Percentiles rank a stretch among this genome's conserved stretches.
Conservation (phyloP, 2,113 vertebrate genomes). For the Oreocharis arfaki region DNA sequence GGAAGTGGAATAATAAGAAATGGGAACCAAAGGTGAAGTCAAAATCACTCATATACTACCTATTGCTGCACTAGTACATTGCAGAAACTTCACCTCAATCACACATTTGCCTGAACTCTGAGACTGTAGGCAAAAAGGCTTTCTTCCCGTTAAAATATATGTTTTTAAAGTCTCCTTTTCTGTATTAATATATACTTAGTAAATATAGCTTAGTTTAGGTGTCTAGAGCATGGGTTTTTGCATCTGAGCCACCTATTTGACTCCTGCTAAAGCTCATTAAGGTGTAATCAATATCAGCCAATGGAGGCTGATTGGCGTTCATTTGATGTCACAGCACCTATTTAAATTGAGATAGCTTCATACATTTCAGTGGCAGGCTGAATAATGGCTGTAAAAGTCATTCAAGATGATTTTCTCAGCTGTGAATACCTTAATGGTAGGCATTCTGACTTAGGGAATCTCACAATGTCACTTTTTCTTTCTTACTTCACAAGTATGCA, state of each 20-base stretch:
- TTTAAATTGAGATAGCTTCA: background rate
- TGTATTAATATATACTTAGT: background rate
- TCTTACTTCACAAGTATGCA: background rate
- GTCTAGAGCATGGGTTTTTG: background rate
- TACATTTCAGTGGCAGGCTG: background rate
- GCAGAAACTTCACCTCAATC: background rate
- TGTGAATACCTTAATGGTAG: background rate
- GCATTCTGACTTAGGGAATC: background rate
- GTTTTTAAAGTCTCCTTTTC: background rate
- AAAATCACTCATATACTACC: background rate
- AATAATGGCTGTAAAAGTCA: background rate
- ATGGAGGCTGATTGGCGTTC: background rate
- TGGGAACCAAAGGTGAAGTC: background rate
- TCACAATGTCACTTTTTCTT: background rate
- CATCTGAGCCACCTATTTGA: background rate
- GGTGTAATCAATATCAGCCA: background rate
- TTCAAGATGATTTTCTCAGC: background rate
- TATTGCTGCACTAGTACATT: background rate
- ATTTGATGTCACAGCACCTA: background rate
- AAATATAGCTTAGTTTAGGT: background rate
- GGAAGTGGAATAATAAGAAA: background rate
- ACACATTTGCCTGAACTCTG: background rate
- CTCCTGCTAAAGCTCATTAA: background rate
- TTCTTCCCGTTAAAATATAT: background rate
- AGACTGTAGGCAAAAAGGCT: accelerated